Base-by-base conservation (phyloP, 2,113 vertebrate genomes). In the Okapia johnstoni region DNA sequence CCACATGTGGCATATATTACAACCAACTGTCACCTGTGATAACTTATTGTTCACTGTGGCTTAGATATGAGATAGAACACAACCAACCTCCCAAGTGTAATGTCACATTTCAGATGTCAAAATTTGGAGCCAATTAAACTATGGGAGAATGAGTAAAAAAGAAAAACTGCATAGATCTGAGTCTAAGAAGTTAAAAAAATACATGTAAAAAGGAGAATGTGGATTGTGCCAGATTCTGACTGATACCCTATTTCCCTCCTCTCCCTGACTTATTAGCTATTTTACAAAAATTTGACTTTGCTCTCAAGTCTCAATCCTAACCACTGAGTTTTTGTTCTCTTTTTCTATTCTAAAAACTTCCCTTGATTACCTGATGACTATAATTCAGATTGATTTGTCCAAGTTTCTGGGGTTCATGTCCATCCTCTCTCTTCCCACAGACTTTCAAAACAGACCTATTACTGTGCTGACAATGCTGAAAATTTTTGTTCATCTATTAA, bases 61-160 rank as follows among this genome's bases (percentile, higher is more conserved):
- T 98, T 92, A 88, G 57, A 73, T 33, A 73, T 19, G 3, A 96
- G 3, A 21, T 48, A 85, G 40, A 90, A 79, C 23, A 40, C 70
- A 7, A 30, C 46, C 0, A 3, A 4, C 46, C 16, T 33, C 91
- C 28, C 11, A 87, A 77, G 11, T 87, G 5, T 15, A 81, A 76
- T 86, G 11, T 86, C 0, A 84, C 11, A 80, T 76, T 95, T 96
- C 25, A 93, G 1, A 19, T 88, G 26, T 26, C 57, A 60, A 88
- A 7, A 2, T 83, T 6, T 50, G 5, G 76, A 58, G 23, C 50
- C 79, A 94, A 15, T 92, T 96, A 60, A 48, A 46, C 90, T 80
- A 19, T 23, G 6, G 36, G 83, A 88, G n/a, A 40, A 6, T 70
- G 17, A 52, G 12, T 55, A 33, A 84, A 28, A 57, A 6, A 61